Evolutionary conservation across 2,888 invertebrate species (phyloP), one percentile per base, ranked within the genome.

Genomic region (Operophtera brumata): DNA sequence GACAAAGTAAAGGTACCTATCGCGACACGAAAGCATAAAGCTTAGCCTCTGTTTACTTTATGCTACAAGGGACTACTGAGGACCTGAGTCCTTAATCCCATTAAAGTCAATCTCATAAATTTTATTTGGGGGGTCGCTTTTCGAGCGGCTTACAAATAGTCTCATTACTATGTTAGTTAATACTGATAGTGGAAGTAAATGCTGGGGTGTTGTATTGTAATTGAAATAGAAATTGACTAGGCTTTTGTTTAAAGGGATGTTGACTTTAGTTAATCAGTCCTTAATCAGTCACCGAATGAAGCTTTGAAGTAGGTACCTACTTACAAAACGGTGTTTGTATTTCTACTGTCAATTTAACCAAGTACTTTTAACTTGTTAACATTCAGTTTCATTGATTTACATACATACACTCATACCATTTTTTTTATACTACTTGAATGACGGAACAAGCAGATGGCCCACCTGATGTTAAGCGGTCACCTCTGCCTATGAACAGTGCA

Each of bases 101-200:
- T 62, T 65, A 65, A 49, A 65, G 57, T 62, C 61, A 55, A 65
- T 62, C 65, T 67, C 75, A 75, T 78, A 76, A 76, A 78, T 78
- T 78, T 72, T 70, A 73, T 77, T 76, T 66, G 61, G 66, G 64
- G 70, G 69, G 63, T 59, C 61, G 61, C 60, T 63, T 54, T 62
- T 59, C 41, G 64, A 65, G 66, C 65, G 66, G 74, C 71, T 74
- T 78, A 74, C 74, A 70, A 75, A 78, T 73, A 69, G 73, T 69
- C 75, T 78, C 73, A 75, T 78, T 78, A 77, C 61, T 42, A 65
- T 71, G 64, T 73, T 69, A 71, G 76, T 72, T 70, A 65, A 70
- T 65, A 67, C 67, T 65, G 72, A 76, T 76, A 75, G 72, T 73
- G 71, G 41, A 51, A 58, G 48, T 55, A 57, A 53, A 57, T 49